Percentiles rank a stretch among this genome's conserved stretches.
phyloP scores from a whole-genome alignment of 2,888 invertebrate species.

The Leptinotarsa tumamoca region DNA sequence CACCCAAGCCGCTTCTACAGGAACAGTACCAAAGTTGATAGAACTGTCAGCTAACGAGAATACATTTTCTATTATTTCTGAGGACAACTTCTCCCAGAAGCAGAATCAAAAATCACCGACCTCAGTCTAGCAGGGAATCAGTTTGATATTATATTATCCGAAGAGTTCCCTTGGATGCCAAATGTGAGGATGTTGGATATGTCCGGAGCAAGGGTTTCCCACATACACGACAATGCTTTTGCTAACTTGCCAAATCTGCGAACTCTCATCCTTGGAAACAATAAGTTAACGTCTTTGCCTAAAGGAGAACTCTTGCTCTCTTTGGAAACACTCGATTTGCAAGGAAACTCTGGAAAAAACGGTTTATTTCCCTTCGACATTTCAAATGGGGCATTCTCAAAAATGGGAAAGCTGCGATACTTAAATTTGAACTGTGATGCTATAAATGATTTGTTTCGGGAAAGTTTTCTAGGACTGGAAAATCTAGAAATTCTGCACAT shows the following conservation, averaged over 20 bases:
- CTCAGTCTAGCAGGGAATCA: no score
- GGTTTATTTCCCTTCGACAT: slow-evolving; percentile 65
- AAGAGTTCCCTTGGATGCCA: no score
- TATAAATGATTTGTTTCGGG: slow-evolving; percentile 68
- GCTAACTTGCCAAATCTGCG: no score
- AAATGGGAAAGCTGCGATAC: slow-evolving; percentile 64
- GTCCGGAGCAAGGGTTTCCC: no score
- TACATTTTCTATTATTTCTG: slow-evolving; percentile 65
- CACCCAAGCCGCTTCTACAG: slow-evolving; percentile 64
- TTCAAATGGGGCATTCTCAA: no score
- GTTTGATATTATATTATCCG: no score
- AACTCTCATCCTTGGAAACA: slow-evolving; percentile 49
- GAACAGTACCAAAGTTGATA: slow-evolving; percentile 66
- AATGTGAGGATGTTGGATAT: no score
- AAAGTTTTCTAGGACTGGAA: slow-evolving; percentile 69
- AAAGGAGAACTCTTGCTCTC: slow-evolving; percentile 67
- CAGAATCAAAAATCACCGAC: no score
- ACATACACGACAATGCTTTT: no score
- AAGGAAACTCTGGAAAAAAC: slow-evolving; percentile 67
- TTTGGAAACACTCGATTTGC: slow-evolving; percentile 69
- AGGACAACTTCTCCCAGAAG: slow-evolving; percentile 46
- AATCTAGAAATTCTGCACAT: slow-evolving; percentile 68
- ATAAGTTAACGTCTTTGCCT: slow-evolving; percentile 70
- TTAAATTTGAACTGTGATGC: slow-evolving; percentile 71
- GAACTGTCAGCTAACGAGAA: slow-evolving; percentile 71